Evolutionary conservation across 2,888 invertebrate species (phyloP).

Genomic region (Folsomia candida): DNA sequence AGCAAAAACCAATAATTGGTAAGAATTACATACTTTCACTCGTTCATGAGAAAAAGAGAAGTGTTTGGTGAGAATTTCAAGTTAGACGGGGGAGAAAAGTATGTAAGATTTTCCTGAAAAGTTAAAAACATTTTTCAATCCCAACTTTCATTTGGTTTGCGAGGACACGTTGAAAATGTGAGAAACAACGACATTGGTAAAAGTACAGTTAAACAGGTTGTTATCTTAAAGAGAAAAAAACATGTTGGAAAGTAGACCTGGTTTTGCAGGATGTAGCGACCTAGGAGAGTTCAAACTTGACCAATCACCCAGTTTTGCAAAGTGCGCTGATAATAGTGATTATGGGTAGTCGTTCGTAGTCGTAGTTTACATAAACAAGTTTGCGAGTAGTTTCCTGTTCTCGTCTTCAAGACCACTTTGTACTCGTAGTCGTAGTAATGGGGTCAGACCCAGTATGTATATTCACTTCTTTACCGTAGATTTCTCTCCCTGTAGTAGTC

Average conservation of each 20-base stretch:
- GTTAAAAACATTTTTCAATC: not conserved
- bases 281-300: conserved; percentile 48
- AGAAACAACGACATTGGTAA: not conserved
- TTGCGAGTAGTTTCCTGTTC: conserved; percentile 45
- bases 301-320: conserved; percentile 49
- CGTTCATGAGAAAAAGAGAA: not conserved
- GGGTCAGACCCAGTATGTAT: conserved; percentile 41
- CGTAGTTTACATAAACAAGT: conserved; percentile 47
- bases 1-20: conserved; percentile 50
- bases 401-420: conserved; percentile 43
- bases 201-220: conserved; percentile 38
- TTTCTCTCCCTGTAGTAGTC: not conserved
- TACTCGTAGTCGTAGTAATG: no score
- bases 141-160: not conserved
- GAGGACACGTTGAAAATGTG: not conserved
- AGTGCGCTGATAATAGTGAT: conserved; percentile 25
- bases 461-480: not conserved
- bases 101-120: not conserved
- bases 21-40: conserved; percentile 16
- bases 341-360: no score
- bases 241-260: conserved; percentile 48
- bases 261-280: conserved; percentile 50
- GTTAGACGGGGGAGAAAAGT: not conserved
- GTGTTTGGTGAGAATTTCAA: not conserved
- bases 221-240: conserved; percentile 12